These are phyloP conservation scores for Alviniconcha marisindica DNA, from an alignment of 1,140 invertebrate species.

Conservation along the genomic window DNA sequence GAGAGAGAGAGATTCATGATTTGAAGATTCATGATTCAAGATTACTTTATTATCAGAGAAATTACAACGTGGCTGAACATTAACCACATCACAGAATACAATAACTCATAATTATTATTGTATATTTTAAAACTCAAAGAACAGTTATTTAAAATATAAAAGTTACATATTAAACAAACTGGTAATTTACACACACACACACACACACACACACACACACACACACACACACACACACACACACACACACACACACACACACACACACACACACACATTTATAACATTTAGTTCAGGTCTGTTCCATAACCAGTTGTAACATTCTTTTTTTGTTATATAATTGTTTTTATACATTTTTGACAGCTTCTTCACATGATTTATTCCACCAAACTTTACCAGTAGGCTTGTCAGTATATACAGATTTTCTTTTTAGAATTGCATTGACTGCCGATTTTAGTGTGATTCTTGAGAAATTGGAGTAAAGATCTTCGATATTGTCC, in stretches of 20 bases:
- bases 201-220: constrained; percentile 22
- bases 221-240: constrained; percentile 6
- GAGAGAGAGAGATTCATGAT: no score
- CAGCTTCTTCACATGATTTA: not conserved
- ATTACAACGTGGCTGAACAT: not conserved
- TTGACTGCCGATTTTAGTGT: not conserved
- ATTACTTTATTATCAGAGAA: not conserved
- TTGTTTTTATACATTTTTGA: not conserved
- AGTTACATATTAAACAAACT: no score
- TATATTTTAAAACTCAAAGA: not conserved
- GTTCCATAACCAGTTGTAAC: no score
- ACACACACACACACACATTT: not conserved
- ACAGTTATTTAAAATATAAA: not conserved
- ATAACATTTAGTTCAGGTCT: no score
- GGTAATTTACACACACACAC: not conserved
- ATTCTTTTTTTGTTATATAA: no score
- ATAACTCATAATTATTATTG: not conserved
- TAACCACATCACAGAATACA: not conserved
- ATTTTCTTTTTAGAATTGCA: not conserved
- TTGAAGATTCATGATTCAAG: not conserved
- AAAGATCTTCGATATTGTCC: no score
- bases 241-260: constrained; percentile 36
- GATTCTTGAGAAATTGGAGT: no score
- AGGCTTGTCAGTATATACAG: constrained; percentile 19
- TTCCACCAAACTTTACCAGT: not conserved